Evolutionary conservation across 2,888 invertebrate genomes (phyloP).

Genomic region (Eristalinus aeneus): DNA sequence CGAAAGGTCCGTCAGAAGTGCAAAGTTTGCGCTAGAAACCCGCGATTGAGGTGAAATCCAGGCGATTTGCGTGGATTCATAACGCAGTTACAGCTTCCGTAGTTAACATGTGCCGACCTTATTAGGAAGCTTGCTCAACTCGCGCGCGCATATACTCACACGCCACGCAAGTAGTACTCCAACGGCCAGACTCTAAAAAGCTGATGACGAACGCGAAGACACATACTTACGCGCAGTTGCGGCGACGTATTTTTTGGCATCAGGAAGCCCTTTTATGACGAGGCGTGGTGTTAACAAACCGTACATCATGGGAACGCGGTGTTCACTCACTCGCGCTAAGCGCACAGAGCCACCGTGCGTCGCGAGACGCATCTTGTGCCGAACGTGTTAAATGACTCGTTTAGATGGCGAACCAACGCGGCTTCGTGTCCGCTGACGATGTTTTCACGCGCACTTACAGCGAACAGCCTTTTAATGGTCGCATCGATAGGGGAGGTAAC

Average conservation of each 20-base stretch:
- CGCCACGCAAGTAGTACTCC: conserved; percentile 21
- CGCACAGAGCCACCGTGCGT: conserved; percentile 15
- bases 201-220: conserved; percentile 51
- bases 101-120: conserved; percentile 81
- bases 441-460: conserved; percentile 71
- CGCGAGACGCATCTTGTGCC: conserved; percentile 14
- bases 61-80: conserved; percentile 78
- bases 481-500: conserved; percentile 2
- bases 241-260: conserved; percentile 55
- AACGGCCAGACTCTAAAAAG: conserved; percentile 48
- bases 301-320: conserved; percentile 57
- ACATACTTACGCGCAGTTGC: conserved; percentile 15
- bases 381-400: conserved; percentile 67
- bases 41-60: conserved; percentile 75
- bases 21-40: conserved; percentile 73
- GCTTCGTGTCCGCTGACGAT: conserved; percentile 65
- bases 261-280: conserved; percentile 71
- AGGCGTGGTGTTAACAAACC: conserved; percentile 61
- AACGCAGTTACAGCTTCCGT: conserved; percentile 79
- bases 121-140: conserved; percentile 79
- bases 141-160: neutral
- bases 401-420: conserved; percentile 71
- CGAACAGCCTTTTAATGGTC: conserved; percentile 68
- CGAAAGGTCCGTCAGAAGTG: conserved; percentile 62
- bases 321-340: neutral